Conservation (phyloP, 1,140 invertebrate genomes). For the Drosophila burlai region DNA sequence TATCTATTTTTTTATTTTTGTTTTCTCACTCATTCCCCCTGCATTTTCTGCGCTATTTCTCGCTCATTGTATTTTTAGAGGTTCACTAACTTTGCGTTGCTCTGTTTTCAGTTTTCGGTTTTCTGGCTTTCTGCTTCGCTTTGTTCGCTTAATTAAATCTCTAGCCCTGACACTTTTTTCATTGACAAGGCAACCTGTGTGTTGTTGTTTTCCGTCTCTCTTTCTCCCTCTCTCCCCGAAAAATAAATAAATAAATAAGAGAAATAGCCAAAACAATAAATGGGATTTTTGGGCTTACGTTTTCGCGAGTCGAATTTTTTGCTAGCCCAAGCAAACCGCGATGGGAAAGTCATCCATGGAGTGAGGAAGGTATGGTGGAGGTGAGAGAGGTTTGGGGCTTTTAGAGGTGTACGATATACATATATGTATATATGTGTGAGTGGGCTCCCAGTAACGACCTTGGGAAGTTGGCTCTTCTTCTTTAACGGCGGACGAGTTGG, state of each 20-base stretch:
- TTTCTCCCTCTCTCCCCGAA: background rate
- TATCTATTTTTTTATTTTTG: constrained; percentile 3
- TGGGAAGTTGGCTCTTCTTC: constrained; percentile 50
- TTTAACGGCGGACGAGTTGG: constrained; percentile 49
- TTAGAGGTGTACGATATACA: constrained; percentile 2
- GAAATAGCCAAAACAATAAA: constrained; percentile 65
- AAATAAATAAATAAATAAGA: constrained; percentile 16
- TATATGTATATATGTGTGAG: constrained; percentile 8
- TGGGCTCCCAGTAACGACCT: constrained; percentile 59
- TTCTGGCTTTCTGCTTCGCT: constrained; percentile 41
- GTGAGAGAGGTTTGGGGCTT: background rate
- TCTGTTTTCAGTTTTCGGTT: constrained; percentile 9
- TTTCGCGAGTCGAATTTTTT: constrained; percentile 46
- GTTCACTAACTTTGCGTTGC: constrained; percentile 50
- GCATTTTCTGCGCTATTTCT: constrained; percentile 45
- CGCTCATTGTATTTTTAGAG: constrained; percentile 55
- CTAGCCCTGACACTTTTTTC: constrained; percentile 81
- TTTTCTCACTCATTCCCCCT: constrained; percentile 19
- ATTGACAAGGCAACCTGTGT: constrained; percentile 74
- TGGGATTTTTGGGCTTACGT: constrained; percentile 68
- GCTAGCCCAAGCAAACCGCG: constrained; percentile 61
- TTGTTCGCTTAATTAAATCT: constrained; percentile 80
- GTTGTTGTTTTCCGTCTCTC: constrained; percentile 4
- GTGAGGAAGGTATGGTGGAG: background rate
- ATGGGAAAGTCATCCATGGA: constrained; percentile 63